A percentile compares a stretch with the other conserved stretches of the same genome.
Evolutionary conservation across 2,797 vertebrate species (phyloP).

Genomic region (Coilia nasus): DNA sequence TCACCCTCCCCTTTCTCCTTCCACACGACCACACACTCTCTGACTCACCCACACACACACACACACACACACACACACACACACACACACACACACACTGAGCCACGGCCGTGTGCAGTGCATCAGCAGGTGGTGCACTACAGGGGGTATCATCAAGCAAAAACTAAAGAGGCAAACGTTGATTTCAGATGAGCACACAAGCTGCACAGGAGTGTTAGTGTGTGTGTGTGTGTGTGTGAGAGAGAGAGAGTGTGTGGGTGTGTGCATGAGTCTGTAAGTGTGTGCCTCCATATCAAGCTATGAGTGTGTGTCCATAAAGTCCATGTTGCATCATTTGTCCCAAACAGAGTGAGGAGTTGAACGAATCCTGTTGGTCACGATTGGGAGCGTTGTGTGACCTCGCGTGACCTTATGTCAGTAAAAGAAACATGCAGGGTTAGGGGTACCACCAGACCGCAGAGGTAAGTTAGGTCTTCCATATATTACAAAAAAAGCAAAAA

Average conservation of each 20-base stretch:
- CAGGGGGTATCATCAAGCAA: background rate
- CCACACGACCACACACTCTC: background rate
- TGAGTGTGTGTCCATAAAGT: background rate
- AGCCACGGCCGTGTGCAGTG: background rate
- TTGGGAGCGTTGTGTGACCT: background rate
- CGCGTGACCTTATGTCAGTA: background rate
- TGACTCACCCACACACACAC: background rate
- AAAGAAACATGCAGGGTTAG: constrained; percentile 52
- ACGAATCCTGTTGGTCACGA: background rate
- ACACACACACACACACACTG: constrained; percentile 8
- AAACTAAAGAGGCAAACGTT: background rate
- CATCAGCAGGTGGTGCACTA: background rate
- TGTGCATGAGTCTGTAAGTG: background rate
- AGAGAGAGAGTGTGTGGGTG: background rate
- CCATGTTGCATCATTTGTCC: constrained; percentile 8
- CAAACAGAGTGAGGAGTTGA: background rate
- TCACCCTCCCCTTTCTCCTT: background rate
- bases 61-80: constrained; percentile 1
- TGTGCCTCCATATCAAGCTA: background rate
- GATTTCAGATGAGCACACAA: background rate
- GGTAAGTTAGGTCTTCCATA: constrained; percentile 13
- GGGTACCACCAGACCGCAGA: constrained; percentile 42
- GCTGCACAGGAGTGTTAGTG: background rate
- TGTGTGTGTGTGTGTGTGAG: background rate
- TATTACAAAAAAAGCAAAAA: background rate